These are phyloP conservation scores for Meriones unguiculatus DNA, from an alignment of 2,113 vertebrate genomes.

Conservation along the genomic window DNA sequence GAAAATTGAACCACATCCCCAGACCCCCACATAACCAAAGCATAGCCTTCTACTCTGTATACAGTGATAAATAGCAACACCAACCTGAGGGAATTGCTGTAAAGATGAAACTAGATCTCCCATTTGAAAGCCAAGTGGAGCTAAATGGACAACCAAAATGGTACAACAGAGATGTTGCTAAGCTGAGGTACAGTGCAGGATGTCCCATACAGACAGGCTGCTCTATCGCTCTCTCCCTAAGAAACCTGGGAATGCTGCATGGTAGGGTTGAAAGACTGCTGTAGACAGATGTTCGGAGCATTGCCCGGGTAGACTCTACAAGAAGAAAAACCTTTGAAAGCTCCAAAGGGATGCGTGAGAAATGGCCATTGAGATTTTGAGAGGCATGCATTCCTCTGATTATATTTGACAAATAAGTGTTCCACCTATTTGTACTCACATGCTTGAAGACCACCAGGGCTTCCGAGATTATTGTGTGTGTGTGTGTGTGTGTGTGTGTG, in stretches of 20 bases:
- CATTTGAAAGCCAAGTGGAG: background rate
- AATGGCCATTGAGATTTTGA: background rate
- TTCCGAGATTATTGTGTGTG: background rate
- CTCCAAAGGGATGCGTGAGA: background rate
- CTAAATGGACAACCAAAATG: accelerated
- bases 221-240: background rate
- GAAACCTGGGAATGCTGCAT: background rate
- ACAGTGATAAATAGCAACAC: accelerated
- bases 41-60: background rate
- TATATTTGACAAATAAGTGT: accelerated
- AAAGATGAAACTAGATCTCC: background rate
- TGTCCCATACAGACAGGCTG: background rate
- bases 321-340: background rate
- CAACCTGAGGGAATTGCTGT: accelerated
- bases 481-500: background rate
- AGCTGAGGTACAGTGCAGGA: background rate
- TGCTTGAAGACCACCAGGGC: accelerated
- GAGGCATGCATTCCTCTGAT: background rate
- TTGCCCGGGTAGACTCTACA: background rate
- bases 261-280: background rate
- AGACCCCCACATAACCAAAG: background rate
- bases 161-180: background rate
- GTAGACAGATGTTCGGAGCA: background rate
- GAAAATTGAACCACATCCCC: background rate
- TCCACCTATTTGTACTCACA: background rate